Percentiles rank a stretch among this genome's conserved stretches.
These are phyloP conservation scores for Lepidochrysops patricia DNA, from an alignment of 2,888 invertebrate genomes.

Conservation along the genomic window DNA sequence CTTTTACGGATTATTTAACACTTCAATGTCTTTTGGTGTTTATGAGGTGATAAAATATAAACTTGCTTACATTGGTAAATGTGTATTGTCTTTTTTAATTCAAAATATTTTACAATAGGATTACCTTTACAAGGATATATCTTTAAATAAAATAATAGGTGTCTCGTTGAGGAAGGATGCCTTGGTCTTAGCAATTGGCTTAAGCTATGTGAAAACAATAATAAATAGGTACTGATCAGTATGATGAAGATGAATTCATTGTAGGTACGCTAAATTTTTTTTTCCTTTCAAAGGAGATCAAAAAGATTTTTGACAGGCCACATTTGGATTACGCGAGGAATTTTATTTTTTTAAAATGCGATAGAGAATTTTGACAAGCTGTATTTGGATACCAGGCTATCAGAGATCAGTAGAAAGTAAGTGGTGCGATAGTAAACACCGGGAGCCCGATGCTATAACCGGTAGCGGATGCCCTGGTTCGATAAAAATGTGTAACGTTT, in stretches of 20 bases:
- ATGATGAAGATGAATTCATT: too few species aligned
- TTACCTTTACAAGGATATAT: neutral
- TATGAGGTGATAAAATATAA: neutral
- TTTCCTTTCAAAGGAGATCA: too few species aligned
- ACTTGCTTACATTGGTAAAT: neutral
- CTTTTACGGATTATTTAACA: neutral
- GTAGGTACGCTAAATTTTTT: too few species aligned
- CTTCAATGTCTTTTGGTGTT: neutral
- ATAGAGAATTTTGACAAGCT: neutral
- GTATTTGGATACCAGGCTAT: neutral
- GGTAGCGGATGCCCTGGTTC: neutral
- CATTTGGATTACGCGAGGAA: neutral
- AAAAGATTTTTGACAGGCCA: too few species aligned
- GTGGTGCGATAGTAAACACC: conserved; percentile 1
- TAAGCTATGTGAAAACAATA: too few species aligned
- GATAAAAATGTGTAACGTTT: too few species aligned
- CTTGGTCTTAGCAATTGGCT: too few species aligned
- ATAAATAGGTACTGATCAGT: too few species aligned
- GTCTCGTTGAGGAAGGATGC: too few species aligned
- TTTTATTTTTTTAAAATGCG: neutral
- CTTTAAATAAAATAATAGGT: too few species aligned
- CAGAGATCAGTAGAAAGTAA: neutral
- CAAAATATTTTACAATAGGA: neutral
- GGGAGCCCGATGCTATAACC: neutral
- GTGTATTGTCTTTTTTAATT: neutral